Base-by-base conservation (phyloP, 2,888 invertebrate species). In the Globia sparganii region DNA sequence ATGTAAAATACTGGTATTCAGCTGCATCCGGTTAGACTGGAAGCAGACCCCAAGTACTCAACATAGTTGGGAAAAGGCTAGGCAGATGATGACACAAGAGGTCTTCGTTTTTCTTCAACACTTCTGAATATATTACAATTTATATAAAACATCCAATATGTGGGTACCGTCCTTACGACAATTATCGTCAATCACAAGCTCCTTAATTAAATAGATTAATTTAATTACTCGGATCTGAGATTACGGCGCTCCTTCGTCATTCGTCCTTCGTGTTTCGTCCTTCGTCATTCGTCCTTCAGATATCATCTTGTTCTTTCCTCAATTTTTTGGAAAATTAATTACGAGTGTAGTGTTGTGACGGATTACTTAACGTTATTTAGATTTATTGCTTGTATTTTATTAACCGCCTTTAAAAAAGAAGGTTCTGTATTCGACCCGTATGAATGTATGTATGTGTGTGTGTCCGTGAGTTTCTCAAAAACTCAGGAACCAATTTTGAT, bases 201-300 rank as follows among this genome's bases (percentile, higher is more conserved):
- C 73, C 72, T 75, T 87, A 88, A 87, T 87, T 86, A 87, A 82
- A 87, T 80, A 80, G 79, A 87, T 85, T 86, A 85, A 86, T 87
- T 85, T 75, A 88, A 88, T 87, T 84, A 88, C 84, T 53, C 40
- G 67, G 79, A 80, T 86, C 79, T 75, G 67, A 75, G 86, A 80
- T 82, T 81, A 79, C 78, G 56, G 58, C 56, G 62, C 78, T 70
- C 77, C 53, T 68, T 75, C 58, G 78, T 76, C 83, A 77, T 80
- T 79, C 83, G 66, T 79, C 72, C 34, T 67, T 61, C 61, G 78
- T 77, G 66, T 69, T 78, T 77, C 72, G 77, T 73, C 76, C 73
- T 78, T 64, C 68, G 69, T 73, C 70, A 71, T 85, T 69, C 69
- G 68, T 49, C 77, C 56, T 75, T 80, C 61, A 37, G 75, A 66